Evolutionary conservation across 2,888 invertebrate genomes (phyloP), one percentile per base, ranked within the genome.

Genomic region (Ligdia adustata): DNA sequence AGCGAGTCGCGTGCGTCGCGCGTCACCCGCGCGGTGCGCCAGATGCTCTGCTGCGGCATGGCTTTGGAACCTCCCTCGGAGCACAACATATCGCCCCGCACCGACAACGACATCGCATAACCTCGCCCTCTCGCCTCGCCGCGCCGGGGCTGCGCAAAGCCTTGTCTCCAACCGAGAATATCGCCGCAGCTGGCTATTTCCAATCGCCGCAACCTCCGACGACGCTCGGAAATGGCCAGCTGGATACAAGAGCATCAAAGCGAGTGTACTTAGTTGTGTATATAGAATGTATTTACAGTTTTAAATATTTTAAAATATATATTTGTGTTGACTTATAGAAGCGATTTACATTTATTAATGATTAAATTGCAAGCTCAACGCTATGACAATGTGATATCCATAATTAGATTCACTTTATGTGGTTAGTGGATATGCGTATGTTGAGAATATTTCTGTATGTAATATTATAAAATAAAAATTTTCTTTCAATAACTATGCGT

Each of bases 21-120:
- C 43, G 74, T 84, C 32, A 73, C 78, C 22, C 85, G 82, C 66
- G 82, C 64, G 37, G 68, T 86, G 55, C 82, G 86, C 6, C 79
- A 82, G 55, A 68, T 87, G 61, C 73, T 89, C 72, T 89, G 89
- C 70, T 89, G 89, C 66, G 87, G 88, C 44, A 69, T 79, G 27
- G 63, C 72, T 20, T 71, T 79, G 66, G 75, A 78, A 15, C 68
- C 79, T 2, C 73, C 83, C 59, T 86, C 87, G 49, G 87, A 88
- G 52, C 78, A 85, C 55, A 65, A 79, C 44, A 43, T 85, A 9
- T 72, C 79, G 13, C 55, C 64, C 18, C 64, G 71, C 33, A 44
- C 38, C 42, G 39, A 53, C 53, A 57, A 64, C 42, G 82, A 69
- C 63, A 74, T 84, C 22, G 22, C 22, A 52, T 87, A 79, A 57